Base-by-base conservation (phyloP, 2,888 invertebrate genomes). In the Hemicrepidius hirtus region DNA sequence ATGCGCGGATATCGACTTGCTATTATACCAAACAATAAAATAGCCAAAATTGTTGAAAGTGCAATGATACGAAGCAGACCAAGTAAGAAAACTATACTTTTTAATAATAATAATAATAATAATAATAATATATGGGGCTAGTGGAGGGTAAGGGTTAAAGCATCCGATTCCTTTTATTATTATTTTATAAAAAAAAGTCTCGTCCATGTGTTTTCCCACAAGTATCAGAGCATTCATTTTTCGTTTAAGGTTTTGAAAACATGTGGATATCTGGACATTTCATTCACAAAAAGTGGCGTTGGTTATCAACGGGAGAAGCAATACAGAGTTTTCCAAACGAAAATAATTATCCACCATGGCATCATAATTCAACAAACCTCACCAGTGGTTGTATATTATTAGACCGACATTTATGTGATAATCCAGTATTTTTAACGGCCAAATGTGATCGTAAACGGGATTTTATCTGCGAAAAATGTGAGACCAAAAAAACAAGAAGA, bases 191-290 rank as follows among this genome's bases (percentile, higher is more conserved):
- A n/a, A n/a, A n/a, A n/a, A n/a, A n/a, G n/a, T n/a, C n/a, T n/a
- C n/a, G n/a, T n/a, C n/a, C n/a, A n/a, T n/a, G n/a, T n/a, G n/a
- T n/a, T n/a, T n/a, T n/a, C n/a, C n/a, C n/a, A n/a, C n/a, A n/a
- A n/a, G n/a, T n/a, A n/a, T n/a, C n/a, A n/a, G n/a, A n/a, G n/a
- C n/a, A n/a, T n/a, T n/a, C n/a, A n/a, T n/a, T n/a, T n/a, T n/a
- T n/a, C n/a, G n/a, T n/a, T 64, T 1, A 12, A 69, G 69, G 64
- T 53, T 64, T 69, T 59, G 63, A 69, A 44, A 69, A 53, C 32
- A 28, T 55, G 6, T 69, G 69, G 69, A 53, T 69, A 10, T 13
- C 20, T 20, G 69, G 63, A 13, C 35, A 69, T 41, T 35, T 35
- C 24, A 10, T 4, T 35, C 18, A 53, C 12, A 55, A 55, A 12